Conservation (phyloP, 2,888 invertebrate genomes). For the Dolichopus griseipennis region DNA sequence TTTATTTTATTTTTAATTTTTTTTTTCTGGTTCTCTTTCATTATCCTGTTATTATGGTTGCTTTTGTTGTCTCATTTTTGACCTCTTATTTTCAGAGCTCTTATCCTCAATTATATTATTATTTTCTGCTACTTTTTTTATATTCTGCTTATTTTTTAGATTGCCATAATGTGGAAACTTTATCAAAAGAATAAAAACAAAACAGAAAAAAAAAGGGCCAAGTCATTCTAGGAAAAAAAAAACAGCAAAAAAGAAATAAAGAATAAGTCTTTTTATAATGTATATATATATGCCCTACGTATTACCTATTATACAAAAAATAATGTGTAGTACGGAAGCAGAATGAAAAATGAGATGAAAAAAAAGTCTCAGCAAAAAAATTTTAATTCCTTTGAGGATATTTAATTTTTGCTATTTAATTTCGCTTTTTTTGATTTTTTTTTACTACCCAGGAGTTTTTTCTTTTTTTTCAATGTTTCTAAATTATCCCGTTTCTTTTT, state of each 20-base stretch:
- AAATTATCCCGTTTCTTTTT: too few relatives aligned
- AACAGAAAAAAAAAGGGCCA: neutral
- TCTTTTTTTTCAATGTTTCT: too few relatives aligned
- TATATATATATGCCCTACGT: too few relatives aligned
- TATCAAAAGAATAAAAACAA: neutral
- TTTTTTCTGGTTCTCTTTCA: neutral
- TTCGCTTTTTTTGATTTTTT: neutral
- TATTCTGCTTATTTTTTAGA: neutral
- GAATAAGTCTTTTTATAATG: too few relatives aligned
- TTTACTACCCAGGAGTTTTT: too few relatives aligned
- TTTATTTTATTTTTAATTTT: neutral
- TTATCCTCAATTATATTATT: neutral
- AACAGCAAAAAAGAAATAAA: too few relatives aligned
- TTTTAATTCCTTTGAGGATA: neutral
- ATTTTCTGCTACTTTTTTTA: too few relatives aligned
- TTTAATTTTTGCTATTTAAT: neutral
- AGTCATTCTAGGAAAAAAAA: neutral
- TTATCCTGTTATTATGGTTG: too few relatives aligned
- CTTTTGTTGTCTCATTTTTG: neutral
- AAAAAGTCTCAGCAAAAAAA: neutral
- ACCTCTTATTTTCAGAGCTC: neutral
- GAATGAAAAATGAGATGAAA: neutral
- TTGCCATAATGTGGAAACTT: neutral
- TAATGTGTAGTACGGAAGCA: neutral
- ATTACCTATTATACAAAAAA: too few relatives aligned